These are phyloP conservation scores for Lethocerus indicus DNA, from an alignment of 1,140 invertebrate genomes.

Conservation along the genomic window DNA sequence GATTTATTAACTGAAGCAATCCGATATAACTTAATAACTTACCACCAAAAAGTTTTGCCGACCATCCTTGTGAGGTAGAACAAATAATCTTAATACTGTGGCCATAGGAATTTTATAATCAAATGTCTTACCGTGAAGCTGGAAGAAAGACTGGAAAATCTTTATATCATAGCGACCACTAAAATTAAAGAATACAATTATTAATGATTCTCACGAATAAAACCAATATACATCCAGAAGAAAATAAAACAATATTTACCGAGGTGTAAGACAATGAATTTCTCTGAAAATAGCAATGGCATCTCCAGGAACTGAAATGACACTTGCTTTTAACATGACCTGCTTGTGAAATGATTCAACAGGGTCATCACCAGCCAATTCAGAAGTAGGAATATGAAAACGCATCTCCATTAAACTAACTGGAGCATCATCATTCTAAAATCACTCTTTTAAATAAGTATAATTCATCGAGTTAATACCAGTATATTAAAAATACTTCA, in stretches of 20 bases:
- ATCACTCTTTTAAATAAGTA: neutral
- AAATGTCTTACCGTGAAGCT: slow-evolving; percentile 99
- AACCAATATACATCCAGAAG: neutral
- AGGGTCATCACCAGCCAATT: slow-evolving; percentile 71
- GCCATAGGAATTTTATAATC: slow-evolving; percentile 99
- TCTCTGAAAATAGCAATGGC: slow-evolving; percentile 94
- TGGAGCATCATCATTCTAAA: slow-evolving; percentile 91
- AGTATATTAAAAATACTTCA: no score
- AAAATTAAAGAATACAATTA: slow-evolving; percentile 19
- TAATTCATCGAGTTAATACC: no score
- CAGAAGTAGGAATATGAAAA: slow-evolving; percentile 86
- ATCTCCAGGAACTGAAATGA: slow-evolving; percentile 94
- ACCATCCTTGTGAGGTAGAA: slow-evolving; percentile 94
- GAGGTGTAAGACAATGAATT: slow-evolving; percentile 94
- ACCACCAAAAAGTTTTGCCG: slow-evolving; percentile 98
- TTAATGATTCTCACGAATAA: neutral
- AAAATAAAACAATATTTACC: slow-evolving; percentile 32
- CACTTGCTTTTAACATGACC: slow-evolving; percentile 92
- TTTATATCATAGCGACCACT: slow-evolving; percentile 99
- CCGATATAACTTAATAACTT: slow-evolving; percentile 14
- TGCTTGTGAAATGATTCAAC: slow-evolving; percentile 91
- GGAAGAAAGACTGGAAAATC: slow-evolving; percentile 92
- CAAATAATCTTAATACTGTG: slow-evolving; percentile 83
- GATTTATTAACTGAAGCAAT: neutral
- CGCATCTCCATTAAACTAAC: slow-evolving; percentile 94